Conservation (phyloP, 2,888 invertebrate genomes). For the Diaperis boleti region DNA sequence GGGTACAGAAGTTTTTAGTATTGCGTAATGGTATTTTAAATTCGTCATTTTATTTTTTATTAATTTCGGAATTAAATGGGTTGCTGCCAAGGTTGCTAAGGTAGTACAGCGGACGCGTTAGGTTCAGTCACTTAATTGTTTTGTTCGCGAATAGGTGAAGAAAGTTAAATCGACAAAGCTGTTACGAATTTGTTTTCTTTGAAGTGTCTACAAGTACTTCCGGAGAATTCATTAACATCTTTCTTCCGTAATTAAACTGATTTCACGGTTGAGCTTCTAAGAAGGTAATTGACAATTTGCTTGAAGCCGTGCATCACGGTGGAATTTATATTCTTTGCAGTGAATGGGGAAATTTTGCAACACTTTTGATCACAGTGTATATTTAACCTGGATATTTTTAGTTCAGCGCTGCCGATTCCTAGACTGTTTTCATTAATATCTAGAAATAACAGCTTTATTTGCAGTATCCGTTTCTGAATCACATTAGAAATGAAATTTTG, state of each 20-base stretch:
- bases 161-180: background rate
- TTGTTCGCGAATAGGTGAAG: background rate
- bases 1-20: conserved; percentile 3
- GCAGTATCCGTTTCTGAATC: conserved; percentile 42
- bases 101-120: background rate
- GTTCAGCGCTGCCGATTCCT: conserved; percentile 37
- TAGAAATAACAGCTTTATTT: conserved; percentile 44
- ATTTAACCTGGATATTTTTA: conserved; percentile 47
- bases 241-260: background rate
- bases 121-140: background rate
- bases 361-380: conserved; percentile 44
- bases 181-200: background rate
- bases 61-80: conserved; percentile 5
- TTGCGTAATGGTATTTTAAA: conserved; percentile 8
- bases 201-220: background rate
- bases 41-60: conserved; percentile 6
- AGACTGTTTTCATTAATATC: conserved; percentile 47
- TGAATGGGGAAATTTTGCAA: conserved; percentile 32
- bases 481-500: conserved; percentile 1
- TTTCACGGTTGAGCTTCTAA: background rate
- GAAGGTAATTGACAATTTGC: background rate
- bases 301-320: background rate
- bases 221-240: background rate
- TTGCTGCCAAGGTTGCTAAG: conserved; percentile 10
- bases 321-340: conserved; percentile 11